A percentile compares a stretch with the other conserved stretches of the same genome.
Evolutionary conservation across 2,113 vertebrate species (phyloP).

Genomic region (Dipodomys stephensi): DNA sequence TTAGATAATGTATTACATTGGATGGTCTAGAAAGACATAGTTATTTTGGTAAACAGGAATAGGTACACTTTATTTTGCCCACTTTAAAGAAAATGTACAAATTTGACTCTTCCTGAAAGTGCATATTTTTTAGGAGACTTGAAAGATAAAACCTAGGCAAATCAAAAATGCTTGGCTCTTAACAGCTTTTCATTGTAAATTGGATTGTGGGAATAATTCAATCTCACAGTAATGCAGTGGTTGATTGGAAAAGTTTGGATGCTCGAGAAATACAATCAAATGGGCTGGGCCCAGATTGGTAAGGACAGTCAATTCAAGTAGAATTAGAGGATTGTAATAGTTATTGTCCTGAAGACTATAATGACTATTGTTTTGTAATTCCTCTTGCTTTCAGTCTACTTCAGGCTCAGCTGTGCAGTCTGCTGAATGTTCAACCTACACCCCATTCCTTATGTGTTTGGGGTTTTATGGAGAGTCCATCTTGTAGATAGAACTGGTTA

Average conservation of each 20-base stretch:
- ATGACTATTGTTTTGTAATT: background rate
- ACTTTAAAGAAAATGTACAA: background rate
- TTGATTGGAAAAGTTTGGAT: background rate
- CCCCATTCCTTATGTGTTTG: background rate
- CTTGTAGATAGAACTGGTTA: background rate
- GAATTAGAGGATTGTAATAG: background rate
- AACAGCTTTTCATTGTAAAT: background rate
- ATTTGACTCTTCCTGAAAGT: slow-evolving; percentile 1
- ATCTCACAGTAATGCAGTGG: background rate
- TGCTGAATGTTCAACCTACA: background rate
- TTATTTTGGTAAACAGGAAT: background rate
- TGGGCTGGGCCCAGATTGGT: background rate
- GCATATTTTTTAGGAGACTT: slow-evolving; percentile 12
- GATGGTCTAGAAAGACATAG: background rate
- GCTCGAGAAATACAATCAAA: background rate
- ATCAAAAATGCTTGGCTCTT: background rate
- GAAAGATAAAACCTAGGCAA: slow-evolving; percentile 17
- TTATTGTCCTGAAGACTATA: too few species aligned
- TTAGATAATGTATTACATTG: background rate
- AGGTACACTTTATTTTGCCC: background rate
- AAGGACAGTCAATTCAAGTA: background rate
- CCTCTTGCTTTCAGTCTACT: background rate
- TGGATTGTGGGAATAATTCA: background rate
- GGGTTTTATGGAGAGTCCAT: background rate
- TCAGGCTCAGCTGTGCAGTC: background rate